Conservation (phyloP, 1,140 invertebrate genomes). For the Lineus longissimus region DNA sequence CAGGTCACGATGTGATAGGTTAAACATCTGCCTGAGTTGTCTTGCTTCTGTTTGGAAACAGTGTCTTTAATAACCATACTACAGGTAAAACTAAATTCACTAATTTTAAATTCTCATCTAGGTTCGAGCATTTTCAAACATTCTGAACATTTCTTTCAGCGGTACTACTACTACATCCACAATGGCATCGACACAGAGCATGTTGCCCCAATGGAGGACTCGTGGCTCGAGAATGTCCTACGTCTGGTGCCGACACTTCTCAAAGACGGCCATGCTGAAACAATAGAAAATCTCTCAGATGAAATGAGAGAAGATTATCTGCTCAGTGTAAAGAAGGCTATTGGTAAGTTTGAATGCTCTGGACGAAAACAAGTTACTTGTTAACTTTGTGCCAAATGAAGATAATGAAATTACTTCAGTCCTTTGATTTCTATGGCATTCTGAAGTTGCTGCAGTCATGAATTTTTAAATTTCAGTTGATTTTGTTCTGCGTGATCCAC, state of each 20-base stretch:
- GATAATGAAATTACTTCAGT: too few species aligned
- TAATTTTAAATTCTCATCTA: too few species aligned
- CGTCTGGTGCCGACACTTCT: constrained; percentile 46
- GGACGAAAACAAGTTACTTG: too few species aligned
- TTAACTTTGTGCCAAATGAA: too few species aligned
- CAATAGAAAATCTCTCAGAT: constrained; percentile 53
- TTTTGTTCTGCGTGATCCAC: constrained; percentile 77
- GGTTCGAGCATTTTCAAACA: neutral
- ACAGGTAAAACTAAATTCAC: too few species aligned
- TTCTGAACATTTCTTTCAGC: constrained; percentile 30
- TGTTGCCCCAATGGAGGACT: constrained; percentile 69
- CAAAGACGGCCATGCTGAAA: constrained; percentile 44
- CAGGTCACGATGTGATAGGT: too few species aligned
- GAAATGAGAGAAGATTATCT: constrained; percentile 72
- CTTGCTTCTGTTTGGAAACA: too few species aligned
- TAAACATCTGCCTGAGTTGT: too few species aligned
- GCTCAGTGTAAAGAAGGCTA: constrained; percentile 79
- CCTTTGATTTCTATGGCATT: too few species aligned
- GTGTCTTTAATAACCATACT: too few species aligned
- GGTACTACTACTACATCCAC: constrained; percentile 86
- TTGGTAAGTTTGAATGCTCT: constrained; percentile 46
- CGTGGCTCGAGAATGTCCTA: constrained; percentile 59
- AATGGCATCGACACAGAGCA: constrained; percentile 83
- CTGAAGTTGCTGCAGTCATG: too few species aligned
- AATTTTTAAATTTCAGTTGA: constrained; percentile 63